These are phyloP conservation scores for Ascaphus truei DNA, from an alignment of 2,113 vertebrate species.

Conservation along the genomic window DNA sequence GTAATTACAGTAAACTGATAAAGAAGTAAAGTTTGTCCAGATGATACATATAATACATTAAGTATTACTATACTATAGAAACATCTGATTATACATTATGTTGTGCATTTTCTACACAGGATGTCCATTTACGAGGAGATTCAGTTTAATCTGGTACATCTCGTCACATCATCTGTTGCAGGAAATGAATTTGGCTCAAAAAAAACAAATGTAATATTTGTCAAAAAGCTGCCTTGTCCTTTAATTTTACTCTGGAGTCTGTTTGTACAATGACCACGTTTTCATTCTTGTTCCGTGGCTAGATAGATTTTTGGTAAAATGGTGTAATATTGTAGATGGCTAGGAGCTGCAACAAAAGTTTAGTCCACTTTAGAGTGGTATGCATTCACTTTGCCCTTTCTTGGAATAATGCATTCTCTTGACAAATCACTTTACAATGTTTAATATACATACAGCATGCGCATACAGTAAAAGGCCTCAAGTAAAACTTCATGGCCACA, in stretches of 20 bases:
- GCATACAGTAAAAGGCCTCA: too few species aligned
- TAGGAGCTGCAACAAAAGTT: too few species aligned
- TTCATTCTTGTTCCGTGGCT: neutral
- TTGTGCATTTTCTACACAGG: neutral
- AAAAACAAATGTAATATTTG: neutral
- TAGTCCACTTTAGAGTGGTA: too few species aligned
- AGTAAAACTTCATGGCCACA: too few species aligned
- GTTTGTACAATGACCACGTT: neutral
- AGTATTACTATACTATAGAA: neutral
- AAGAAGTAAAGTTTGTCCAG: neutral
- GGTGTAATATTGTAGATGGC: too few species aligned
- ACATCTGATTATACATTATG: neutral
- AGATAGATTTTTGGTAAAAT: too few species aligned
- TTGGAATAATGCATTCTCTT: too few species aligned
- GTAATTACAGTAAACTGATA: too few species aligned
- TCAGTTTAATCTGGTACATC: neutral
- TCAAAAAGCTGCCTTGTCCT: neutral
- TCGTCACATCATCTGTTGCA: conserved; percentile 3
- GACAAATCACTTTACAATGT: too few species aligned
- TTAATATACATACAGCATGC: too few species aligned
- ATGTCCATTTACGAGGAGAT: conserved; percentile 19
- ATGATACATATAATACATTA: neutral
- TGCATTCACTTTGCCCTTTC: too few species aligned
- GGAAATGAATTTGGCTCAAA: conserved; percentile 14
- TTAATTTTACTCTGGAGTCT: neutral